Evolutionary conservation across 2,797 vertebrate genomes (phyloP).

Genomic region (Botia kubotai): DNA sequence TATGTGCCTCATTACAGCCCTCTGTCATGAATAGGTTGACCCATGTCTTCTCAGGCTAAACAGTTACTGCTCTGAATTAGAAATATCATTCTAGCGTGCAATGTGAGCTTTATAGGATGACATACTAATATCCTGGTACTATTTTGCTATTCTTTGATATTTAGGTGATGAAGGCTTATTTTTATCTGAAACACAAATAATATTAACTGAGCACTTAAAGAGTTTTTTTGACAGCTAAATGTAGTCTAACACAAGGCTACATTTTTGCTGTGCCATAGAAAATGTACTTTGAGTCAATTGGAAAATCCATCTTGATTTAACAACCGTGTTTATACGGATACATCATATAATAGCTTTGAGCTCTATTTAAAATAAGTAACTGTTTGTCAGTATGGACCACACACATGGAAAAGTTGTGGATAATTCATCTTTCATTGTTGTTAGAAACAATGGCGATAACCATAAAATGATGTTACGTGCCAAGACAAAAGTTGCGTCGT

Average conservation of each 20-base stretch:
- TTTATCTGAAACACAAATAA: conserved; percentile 29
- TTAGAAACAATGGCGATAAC: not conserved
- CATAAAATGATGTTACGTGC: not conserved
- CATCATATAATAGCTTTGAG: not conserved
- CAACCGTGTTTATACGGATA: not conserved
- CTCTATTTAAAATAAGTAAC: not conserved
- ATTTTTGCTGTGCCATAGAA: not conserved
- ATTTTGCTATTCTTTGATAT: conserved; percentile 2
- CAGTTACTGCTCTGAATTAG: conserved; percentile 15
- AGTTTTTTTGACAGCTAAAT: conserved; percentile 25
- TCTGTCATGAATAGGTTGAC: conserved; percentile 45
- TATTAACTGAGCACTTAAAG: not conserved
- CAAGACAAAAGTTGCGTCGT: not conserved
- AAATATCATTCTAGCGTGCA: conserved; percentile 24
- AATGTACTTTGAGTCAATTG: not conserved
- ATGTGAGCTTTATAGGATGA: conserved; percentile 49
- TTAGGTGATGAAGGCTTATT: conserved; percentile 7
- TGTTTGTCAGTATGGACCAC: not conserved
- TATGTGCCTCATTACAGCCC: conserved; percentile 47
- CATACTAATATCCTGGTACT: conserved; percentile 35
- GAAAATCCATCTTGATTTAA: not conserved
- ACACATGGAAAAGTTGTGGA: not conserved
- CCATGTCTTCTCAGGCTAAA: conserved; percentile 40
- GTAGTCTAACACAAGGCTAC: conserved; percentile 13
- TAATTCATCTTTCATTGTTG: not conserved